These are phyloP conservation scores for Drosophila willistoni DNA, from an alignment of 1,140 invertebrate species.

Conservation along the genomic window DNA sequence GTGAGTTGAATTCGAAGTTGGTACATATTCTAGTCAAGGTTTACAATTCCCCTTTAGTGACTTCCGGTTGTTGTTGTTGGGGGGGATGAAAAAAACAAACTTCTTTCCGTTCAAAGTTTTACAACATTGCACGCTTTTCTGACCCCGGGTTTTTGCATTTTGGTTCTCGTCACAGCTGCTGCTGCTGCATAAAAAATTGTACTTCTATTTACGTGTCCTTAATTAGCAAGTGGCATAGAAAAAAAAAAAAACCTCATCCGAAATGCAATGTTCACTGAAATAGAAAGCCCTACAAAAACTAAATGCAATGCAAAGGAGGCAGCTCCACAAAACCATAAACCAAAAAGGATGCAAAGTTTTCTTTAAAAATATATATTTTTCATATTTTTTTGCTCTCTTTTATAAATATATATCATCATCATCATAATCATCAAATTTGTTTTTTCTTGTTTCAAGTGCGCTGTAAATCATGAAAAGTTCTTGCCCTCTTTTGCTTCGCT, in stretches of 20 bases:
- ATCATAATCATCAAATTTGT: background rate
- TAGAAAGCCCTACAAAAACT: slow-evolving; percentile 35
- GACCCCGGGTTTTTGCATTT: background rate
- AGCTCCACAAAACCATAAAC: background rate
- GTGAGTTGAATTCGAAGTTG: background rate
- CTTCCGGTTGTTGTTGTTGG: background rate
- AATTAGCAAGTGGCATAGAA: slow-evolving; percentile 37
- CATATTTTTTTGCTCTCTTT: background rate
- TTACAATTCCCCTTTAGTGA: background rate
- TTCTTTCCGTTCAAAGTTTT: too few species aligned
- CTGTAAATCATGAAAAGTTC: background rate
- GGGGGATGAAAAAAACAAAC: too few species aligned
- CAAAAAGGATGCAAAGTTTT: slow-evolving; percentile 13
- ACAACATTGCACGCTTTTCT: background rate
- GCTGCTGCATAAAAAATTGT: slow-evolving; percentile 17
- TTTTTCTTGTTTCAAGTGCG: background rate
- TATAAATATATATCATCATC: background rate
- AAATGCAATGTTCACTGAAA: slow-evolving; percentile 43
- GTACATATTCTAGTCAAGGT: background rate
- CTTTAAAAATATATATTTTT: background rate
- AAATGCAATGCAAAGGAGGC: background rate
- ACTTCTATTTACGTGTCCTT: slow-evolving; percentile 38
- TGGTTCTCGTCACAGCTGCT: background rate
- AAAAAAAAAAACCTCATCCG: slow-evolving; percentile 23
- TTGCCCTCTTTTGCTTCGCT: background rate